Base-by-base conservation (phyloP, 2,888 invertebrate species). In the Penaeus monodon region DNA sequence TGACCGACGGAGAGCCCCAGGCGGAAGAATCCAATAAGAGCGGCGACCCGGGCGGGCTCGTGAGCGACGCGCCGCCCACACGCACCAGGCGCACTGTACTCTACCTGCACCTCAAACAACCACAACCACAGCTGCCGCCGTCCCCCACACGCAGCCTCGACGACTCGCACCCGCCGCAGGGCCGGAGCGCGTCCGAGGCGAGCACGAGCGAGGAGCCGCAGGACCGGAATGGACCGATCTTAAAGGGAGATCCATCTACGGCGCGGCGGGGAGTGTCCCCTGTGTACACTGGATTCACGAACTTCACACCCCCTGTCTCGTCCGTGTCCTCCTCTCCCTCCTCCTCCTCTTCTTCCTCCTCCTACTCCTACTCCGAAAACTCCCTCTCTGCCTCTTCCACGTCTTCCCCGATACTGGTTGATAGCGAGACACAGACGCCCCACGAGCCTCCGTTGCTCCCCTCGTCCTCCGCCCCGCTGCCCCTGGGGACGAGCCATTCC, bases 11-110 rank as follows among this genome's bases (percentile, higher is more conserved):
- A 49, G 83, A 74, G 84, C 83, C 84, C 76, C 33, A 49, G 64
- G 76, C 81, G 78, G 78, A 85, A 81, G 85, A 85, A 85, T 85
- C 85, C 85, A 85, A 85, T 85, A 85, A 85, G 29, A 78, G 81
- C 76, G 65, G 66, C 76, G 76, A 68, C 49, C 80, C 73, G 38
- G 80, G 77, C 27, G 86, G 82, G 81, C 65, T 65, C 29, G 77
- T 63, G 77, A 64, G 70, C 70, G 29, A n/a, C 38, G 82, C 86
- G 65, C 78, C 88, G 63, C 78, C 81, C 77, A 78, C 68, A 70
- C 65, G 77, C 77, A 81, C 29, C 81, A 77, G 81, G 80, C 78
- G 84, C 78, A 44, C 85, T 44, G 73, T 81, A 63, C 70, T 85
- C 27, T 85, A 79, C 74, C 33, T 85, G 80, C 65, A 73, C 38